A percentile compares a stretch with the other conserved stretches of the same genome.
These are phyloP conservation scores for Cottus gobio DNA, from an alignment of 2,113 vertebrate species.

Conservation along the genomic window DNA sequence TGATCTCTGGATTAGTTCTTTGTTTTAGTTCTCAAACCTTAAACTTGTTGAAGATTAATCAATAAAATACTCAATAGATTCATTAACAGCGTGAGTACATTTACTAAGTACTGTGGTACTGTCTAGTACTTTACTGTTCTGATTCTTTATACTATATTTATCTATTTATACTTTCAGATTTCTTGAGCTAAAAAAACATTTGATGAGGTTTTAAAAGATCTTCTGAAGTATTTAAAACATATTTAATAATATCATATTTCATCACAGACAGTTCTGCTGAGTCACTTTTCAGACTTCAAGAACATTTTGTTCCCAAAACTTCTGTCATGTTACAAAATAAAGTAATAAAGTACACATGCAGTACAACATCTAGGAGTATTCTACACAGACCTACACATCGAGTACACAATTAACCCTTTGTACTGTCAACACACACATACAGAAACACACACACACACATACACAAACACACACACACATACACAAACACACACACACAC, in stretches of 20 bases:
- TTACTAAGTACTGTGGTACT: no score
- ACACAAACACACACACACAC: neutral
- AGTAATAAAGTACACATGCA: no score
- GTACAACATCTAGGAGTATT: neutral
- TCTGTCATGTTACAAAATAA: neutral
- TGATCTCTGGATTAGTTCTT: no score
- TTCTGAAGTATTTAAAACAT: neutral
- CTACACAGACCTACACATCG: neutral
- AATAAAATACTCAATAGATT: no score
- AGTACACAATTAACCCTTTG: constrained; percentile 32
- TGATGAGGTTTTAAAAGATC: neutral
- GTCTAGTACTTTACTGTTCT: no score
- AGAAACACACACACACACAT: neutral
- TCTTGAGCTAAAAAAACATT: neutral
- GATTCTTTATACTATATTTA: no score
- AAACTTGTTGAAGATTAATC: no score
- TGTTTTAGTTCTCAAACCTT: no score
- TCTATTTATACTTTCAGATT: neutral
- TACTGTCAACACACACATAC: neutral
- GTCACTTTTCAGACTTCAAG: neutral
- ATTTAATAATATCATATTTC: no score
- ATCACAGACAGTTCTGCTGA: neutral
- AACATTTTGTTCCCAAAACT: neutral
- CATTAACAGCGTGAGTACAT: no score
- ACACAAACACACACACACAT: neutral